Evolutionary conservation across 2,113 vertebrate genomes (phyloP), one percentile per base, ranked within the genome.

Genomic region (Bos javanicus): DNA sequence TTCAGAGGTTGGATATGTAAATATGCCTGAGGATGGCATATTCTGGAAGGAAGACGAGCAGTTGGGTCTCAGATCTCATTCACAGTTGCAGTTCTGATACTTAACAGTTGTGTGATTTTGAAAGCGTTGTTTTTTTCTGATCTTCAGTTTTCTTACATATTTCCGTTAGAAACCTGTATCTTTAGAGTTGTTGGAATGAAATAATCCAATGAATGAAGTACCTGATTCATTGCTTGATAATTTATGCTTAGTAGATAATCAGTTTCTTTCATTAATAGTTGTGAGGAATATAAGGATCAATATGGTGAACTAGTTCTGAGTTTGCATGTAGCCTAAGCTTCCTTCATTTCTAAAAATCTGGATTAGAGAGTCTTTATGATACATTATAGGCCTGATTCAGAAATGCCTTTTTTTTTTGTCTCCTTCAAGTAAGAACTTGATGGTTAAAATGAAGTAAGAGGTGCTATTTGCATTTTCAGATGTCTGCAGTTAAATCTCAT

Each of bases 401-500:
- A 86, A 59, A 67, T 59, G n/a, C 16, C 23, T 87, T 19, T 67
- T 74, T 74, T 74, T 67, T 93, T 90, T n/a, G 74, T 60, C 28
- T 36, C 74, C 52, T 91, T 87, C 36, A 87, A 36, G 39, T 59
- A 80, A 94, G n/a, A 82, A 90, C 80, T 17, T 17, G 12, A 82
- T 39, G n/a, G 54, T 87, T 78, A 96, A 78, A 91, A 87, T 80
- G 92, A 87, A 96, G 17, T 80, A 71, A n/a, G 86, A 94, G 16
- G 28, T 83, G 50, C 62, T 83, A 2, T 96, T 87, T 62, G 46
- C 90, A 78, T 60, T 81, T 94, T 96, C 71, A 81, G 57, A 71
- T 82, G 52, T 87, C n/a, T 60, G 17, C 16, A 81, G 59, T 52
- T 82, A 87, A 14, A 87, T 91, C n/a, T 43, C 86, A 54, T 54